Conservation (phyloP, 2,113 vertebrate species). For the Hippocampus guttulatus region DNA sequence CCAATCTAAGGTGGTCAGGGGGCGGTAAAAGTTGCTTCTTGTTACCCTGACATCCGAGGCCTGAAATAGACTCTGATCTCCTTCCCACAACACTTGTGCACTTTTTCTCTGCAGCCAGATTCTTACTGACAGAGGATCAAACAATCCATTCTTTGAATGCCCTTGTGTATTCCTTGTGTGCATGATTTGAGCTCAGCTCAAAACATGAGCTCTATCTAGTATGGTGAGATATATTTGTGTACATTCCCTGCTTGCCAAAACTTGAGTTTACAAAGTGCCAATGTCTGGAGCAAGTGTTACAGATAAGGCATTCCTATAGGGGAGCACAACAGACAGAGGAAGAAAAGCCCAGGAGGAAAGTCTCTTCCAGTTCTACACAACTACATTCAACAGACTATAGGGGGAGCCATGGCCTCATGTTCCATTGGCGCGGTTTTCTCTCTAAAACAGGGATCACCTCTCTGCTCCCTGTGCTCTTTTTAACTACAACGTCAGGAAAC, state of each 20-base stretch:
- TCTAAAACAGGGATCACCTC: slow-evolving; percentile 14
- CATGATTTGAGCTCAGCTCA: slow-evolving; percentile 14
- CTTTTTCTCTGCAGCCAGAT: slow-evolving; percentile 37
- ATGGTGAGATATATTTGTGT: slow-evolving; percentile 12
- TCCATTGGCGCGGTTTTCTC: slow-evolving; percentile 16
- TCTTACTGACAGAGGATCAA: slow-evolving; percentile 46
- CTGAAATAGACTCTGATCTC: slow-evolving; percentile 53
- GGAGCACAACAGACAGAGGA: slow-evolving; percentile 4
- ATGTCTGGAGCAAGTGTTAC: slow-evolving; percentile 21
- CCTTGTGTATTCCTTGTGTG: slow-evolving; percentile 27
- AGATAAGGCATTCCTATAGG: slow-evolving; percentile 10
- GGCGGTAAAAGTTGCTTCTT: slow-evolving; percentile 44
- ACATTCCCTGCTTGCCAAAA: slow-evolving; percentile 29
- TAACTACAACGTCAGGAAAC: slow-evolving; percentile 22
- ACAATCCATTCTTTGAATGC: slow-evolving; percentile 23
- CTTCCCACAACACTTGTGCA: slow-evolving; percentile 39
- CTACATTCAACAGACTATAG: slow-evolving; percentile 58
- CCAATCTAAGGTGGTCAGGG: slow-evolving; percentile 49
- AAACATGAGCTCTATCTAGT: slow-evolving; percentile 2
- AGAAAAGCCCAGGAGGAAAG: slow-evolving; percentile 8
- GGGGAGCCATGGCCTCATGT: slow-evolving; percentile 73
- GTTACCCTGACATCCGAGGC: slow-evolving; percentile 46
- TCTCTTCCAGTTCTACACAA: background rate
- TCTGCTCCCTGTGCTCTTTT: slow-evolving; percentile 23
- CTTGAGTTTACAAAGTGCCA: slow-evolving; percentile 19